A percentile compares a stretch with the other conserved stretches of the same genome.
Conservation (phyloP, 2,113 vertebrate species). For the Colinus virginianus region DNA sequence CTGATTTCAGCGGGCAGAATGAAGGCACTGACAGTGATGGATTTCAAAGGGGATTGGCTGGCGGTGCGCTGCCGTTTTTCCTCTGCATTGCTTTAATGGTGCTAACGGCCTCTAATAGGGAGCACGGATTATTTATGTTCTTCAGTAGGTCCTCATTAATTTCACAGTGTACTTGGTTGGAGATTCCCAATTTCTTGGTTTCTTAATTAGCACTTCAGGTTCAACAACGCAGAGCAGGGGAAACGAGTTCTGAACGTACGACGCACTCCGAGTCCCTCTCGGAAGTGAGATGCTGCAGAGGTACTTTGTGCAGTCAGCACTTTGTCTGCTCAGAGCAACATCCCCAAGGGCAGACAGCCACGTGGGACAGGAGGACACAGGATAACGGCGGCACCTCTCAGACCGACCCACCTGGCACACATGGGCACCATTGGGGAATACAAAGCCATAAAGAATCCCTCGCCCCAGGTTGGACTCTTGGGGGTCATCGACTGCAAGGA, state of each 20-base stretch:
- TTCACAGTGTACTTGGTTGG: not conserved
- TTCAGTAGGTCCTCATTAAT: conserved; percentile 18
- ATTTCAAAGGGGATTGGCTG: not conserved
- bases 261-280: not conserved
- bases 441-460: no score
- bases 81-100: not conserved
- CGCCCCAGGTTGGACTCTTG: not conserved
- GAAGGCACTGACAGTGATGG: not conserved
- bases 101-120: conserved; percentile 11
- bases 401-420: no score
- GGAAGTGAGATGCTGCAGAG: not conserved
- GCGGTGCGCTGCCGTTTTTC: not conserved
- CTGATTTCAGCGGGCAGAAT: not conserved
- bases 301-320: not conserved
- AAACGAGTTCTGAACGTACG: not conserved
- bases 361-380: not conserved
- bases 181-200: not conserved
- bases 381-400: not conserved
- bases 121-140: conserved; percentile 5
- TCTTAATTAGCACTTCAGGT: not conserved
- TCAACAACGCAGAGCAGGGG: fast-evolving
- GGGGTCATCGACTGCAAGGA: not conserved
- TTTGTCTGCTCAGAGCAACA: not conserved
- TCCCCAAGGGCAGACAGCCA: not conserved
- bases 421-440: no score